Conservation (phyloP, 2,888 invertebrate species). For the Abscondita cerata region DNA sequence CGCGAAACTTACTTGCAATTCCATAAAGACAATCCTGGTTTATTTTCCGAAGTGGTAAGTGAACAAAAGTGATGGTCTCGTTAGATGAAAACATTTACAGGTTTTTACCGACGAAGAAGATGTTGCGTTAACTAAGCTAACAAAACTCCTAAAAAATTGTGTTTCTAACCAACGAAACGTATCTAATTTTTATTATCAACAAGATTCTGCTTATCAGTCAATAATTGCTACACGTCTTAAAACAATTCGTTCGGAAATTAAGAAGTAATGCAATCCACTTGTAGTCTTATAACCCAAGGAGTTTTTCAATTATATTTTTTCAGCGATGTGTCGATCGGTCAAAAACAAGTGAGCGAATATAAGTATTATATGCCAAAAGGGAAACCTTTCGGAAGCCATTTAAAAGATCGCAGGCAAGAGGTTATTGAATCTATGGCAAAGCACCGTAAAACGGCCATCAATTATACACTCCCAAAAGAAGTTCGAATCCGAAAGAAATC, state of each 20-base stretch:
- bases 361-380: background rate
- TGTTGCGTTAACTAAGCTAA: constrained; percentile 38
- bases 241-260: constrained; percentile 32
- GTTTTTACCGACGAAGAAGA: constrained; percentile 45
- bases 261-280: constrained; percentile 25
- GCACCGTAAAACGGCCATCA: background rate
- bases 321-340: constrained; percentile 14
- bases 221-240: constrained; percentile 35
- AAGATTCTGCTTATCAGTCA: constrained; percentile 32
- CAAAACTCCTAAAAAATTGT: constrained; percentile 36
- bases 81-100: too few species aligned
- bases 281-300: background rate
- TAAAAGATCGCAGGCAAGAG: background rate
- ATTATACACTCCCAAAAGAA: constrained; percentile 9
- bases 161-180: constrained; percentile 12
- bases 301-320: background rate
- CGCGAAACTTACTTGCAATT: constrained; percentile 49
- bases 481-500: background rate
- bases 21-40: constrained; percentile 52
- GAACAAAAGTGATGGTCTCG: background rate
- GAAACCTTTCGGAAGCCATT: background rate
- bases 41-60: constrained; percentile 51
- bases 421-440: background rate
- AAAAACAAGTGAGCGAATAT: constrained; percentile 9
- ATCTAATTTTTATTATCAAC: constrained; percentile 11